Conservation (phyloP, 2,797 vertebrate species). For the Emys orbicularis region DNA sequence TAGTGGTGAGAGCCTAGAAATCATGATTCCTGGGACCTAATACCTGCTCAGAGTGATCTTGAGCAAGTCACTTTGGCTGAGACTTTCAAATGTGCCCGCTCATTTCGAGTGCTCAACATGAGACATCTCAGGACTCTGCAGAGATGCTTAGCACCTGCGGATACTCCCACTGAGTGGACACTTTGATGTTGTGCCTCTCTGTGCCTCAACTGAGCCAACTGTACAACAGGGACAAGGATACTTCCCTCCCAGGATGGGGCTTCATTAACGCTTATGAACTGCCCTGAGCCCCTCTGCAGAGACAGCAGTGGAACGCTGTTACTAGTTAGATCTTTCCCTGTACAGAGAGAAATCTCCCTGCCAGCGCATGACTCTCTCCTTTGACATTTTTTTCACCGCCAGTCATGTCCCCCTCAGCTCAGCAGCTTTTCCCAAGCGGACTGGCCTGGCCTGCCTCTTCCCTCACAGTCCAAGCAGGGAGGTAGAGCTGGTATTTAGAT, state of each 20-base stretch:
- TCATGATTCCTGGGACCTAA: background rate
- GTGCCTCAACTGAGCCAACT: background rate
- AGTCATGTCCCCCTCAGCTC: background rate
- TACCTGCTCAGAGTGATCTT: background rate
- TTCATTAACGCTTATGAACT: background rate
- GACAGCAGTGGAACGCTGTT: background rate
- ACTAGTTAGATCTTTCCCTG: background rate
- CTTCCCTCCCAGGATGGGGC: background rate
- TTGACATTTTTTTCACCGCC: background rate
- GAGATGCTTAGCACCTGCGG: background rate
- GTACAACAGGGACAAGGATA: background rate
- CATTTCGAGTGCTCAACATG: background rate
- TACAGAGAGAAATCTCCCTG: background rate
- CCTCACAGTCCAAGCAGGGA: background rate
- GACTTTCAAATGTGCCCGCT: background rate
- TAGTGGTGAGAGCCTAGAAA: background rate
- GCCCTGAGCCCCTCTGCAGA: rapidly evolving
- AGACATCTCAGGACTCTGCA: background rate
- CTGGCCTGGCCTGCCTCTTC: background rate
- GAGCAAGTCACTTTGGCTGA: background rate
- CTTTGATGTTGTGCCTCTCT: background rate
- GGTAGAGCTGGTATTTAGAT: background rate
- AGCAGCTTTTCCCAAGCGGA: background rate
- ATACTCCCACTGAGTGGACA: background rate
- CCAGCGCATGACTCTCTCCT: background rate